Evolutionary conservation across 2,888 invertebrate genomes (phyloP), one percentile per base, ranked within the genome.

Genomic region (Cryptus viduatorius): DNA sequence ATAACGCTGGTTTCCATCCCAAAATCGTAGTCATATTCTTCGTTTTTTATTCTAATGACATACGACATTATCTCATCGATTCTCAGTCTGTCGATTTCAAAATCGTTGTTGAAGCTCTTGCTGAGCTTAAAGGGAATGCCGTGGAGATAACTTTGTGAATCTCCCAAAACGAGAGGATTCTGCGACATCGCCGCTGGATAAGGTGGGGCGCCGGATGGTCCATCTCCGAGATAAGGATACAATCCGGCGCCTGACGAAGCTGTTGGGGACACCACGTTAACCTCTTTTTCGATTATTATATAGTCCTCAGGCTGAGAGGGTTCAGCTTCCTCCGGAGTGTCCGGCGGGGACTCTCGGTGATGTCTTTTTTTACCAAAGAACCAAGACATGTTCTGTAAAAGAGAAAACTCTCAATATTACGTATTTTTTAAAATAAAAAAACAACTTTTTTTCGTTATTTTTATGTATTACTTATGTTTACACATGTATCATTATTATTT

Each of bases 41-140:
- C 92, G 79, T 94, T 94, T 3, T 95, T 90, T 92, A 94, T 94
- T 89, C 94, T 94, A 0, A 95, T 94, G 56, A 95, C 91, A 83
- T 95, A 95, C 0, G 95, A 94, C 46, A 95, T 90, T 31, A 95
- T 93, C 87, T 95, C 95, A 71, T 94, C 94, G 19, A 95, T 93
- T 91, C 95, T 94, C 0, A 94, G 84, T 46, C 82, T 86, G 12
- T 93, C 93, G 12, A 95, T 94, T 77, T 95, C 94, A 0, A 94
- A 89, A 79, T 95, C 95, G 86, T 94, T 94, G 87, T 94, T 94
- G 8, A 95, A 91, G 67, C 94, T 94, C 83, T 94, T 94, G 1
- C 94, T 94, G 85, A 95, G 88, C 19, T 94, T 92, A 87, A 96
- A 95, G 0, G 95, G 95, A 0, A 96, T 95, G 48, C 94, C 95